A percentile compares a stretch with the other conserved stretches of the same genome.
These are phyloP conservation scores for Oceanites oceanicus DNA, from an alignment of 2,113 vertebrate species.

Conservation along the genomic window DNA sequence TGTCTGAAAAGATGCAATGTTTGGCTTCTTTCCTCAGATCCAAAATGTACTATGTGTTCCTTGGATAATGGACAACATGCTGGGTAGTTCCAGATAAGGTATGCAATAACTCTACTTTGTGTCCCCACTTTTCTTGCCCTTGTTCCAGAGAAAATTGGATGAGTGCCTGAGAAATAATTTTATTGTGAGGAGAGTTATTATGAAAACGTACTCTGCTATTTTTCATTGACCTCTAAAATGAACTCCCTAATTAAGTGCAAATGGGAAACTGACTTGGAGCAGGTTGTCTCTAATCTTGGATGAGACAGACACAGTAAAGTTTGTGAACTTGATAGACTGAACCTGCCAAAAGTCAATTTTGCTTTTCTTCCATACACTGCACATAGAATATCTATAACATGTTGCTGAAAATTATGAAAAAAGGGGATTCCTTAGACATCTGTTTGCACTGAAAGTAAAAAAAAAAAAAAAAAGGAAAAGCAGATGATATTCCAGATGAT, in stretches of 20 bases:
- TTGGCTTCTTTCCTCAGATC: slow-evolving; percentile 65
- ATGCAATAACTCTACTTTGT: slow-evolving; percentile 73
- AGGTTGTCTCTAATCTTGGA: slow-evolving; percentile 76
- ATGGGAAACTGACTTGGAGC: slow-evolving; percentile 79
- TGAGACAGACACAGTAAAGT: slow-evolving; percentile 74
- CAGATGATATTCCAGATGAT: slow-evolving; percentile 35
- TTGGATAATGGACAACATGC: slow-evolving; percentile 70
- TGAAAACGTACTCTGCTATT: slow-evolving; percentile 71
- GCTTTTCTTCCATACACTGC: slow-evolving; percentile 63
- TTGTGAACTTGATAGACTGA: slow-evolving; percentile 77
- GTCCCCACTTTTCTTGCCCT: slow-evolving; percentile 72
- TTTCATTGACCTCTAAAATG: slow-evolving; percentile 78
- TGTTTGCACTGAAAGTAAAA: slow-evolving; percentile 61
- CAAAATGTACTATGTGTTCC: slow-evolving; percentile 79
- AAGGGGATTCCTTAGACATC: slow-evolving; percentile 72
- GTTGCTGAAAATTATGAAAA: slow-evolving; percentile 56
- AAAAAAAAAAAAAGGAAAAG: background rate
- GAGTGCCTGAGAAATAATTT: slow-evolving; percentile 76
- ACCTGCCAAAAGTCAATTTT: slow-evolving; percentile 73
- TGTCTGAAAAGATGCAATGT: slow-evolving; percentile 49
- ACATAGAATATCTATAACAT: slow-evolving; percentile 66
- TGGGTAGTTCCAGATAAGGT: slow-evolving; percentile 78
- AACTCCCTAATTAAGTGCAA: slow-evolving; percentile 83
- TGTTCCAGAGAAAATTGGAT: slow-evolving; percentile 75
- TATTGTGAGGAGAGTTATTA: slow-evolving; percentile 78